phyloP scores from a whole-genome alignment of 2,797 vertebrate genomes.

The Pseudomugil tenellus region DNA sequence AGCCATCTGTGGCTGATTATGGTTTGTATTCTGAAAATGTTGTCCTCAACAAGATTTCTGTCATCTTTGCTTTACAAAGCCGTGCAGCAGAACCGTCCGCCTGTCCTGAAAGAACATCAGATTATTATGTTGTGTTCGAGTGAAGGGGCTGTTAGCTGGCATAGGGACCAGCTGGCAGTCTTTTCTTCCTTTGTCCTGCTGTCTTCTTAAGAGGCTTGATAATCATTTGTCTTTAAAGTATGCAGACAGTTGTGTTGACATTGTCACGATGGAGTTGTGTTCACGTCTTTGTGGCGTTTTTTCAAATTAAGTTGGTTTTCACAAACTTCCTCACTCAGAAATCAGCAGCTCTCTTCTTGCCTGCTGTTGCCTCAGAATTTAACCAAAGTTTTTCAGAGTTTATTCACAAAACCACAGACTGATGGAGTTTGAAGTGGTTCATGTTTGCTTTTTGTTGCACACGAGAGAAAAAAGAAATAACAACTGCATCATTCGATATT shows the following conservation, averaged over 20 bases:
- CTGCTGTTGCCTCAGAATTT: constrained; percentile 38
- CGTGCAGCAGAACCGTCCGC: background rate
- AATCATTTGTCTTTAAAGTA: constrained; percentile 17
- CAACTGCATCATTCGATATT: constrained; percentile 4
- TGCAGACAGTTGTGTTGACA: constrained; percentile 8
- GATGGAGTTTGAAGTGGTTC: constrained; percentile 7
- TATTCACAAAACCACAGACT: constrained; percentile 22
- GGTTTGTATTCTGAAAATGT: constrained; percentile 9
- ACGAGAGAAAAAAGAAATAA: too few relatives aligned
- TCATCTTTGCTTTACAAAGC: constrained; percentile 1
- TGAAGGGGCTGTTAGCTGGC: constrained; percentile 4
- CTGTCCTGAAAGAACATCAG: constrained; percentile 17
- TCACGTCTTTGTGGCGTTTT: constrained; percentile 7
- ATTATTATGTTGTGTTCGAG: constrained; percentile 24
- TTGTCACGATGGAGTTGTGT: constrained; percentile 4
- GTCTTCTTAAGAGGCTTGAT: constrained; percentile 6
- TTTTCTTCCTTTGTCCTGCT: background rate
- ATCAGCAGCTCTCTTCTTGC: constrained; percentile 38
- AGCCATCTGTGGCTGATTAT: constrained; percentile 1
- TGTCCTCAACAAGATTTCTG: constrained; percentile 10
- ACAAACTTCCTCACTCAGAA: constrained; percentile 17
- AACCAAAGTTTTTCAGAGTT: constrained; percentile 19
- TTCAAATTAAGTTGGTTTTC: constrained; percentile 18
- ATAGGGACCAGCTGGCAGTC: constrained; percentile 10
- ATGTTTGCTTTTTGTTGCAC: constrained; percentile 8